phyloP scores from a whole-genome alignment of 2,113 vertebrate species.

The Tautogolabrus adspersus region DNA sequence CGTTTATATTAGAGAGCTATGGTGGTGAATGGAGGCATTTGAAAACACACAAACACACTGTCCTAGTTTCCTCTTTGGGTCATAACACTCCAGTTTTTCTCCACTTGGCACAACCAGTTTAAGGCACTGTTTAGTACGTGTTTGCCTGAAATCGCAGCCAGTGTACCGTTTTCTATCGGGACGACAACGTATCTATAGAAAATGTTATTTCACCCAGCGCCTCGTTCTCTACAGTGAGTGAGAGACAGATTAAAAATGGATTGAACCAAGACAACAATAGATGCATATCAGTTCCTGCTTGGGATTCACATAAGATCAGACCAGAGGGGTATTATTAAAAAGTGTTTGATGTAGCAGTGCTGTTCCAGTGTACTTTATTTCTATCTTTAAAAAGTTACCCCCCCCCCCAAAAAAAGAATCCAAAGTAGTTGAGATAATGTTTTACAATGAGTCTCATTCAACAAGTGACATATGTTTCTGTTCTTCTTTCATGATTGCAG shows the following conservation, averaged over 20 bases:
- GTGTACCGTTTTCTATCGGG: too few relatives aligned
- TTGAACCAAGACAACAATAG: background rate
- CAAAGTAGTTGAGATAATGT: too few relatives aligned
- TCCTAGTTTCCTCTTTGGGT: background rate
- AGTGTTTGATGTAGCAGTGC: background rate
- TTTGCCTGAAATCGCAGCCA: too few relatives aligned
- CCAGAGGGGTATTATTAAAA: background rate
- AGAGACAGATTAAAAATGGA: background rate
- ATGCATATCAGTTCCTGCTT: background rate
- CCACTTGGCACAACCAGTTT: background rate
- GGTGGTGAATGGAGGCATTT: background rate
- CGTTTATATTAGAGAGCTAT: background rate
- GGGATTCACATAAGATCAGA: background rate
- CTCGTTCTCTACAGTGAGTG: background rate
- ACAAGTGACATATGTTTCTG: too few relatives aligned
- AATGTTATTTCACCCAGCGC: too few relatives aligned
- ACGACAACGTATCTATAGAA: too few relatives aligned
- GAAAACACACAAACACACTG: background rate
- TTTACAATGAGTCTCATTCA: too few relatives aligned
- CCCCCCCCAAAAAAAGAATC: too few relatives aligned
- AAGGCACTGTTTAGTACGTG: too few relatives aligned
- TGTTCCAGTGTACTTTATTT: too few relatives aligned
- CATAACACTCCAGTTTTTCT: too few relatives aligned
- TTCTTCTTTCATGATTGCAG: background rate
- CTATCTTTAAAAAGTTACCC: too few relatives aligned